Base-by-base conservation (phyloP, 2,888 invertebrate genomes). In the Prionchulus punctatus region DNA sequence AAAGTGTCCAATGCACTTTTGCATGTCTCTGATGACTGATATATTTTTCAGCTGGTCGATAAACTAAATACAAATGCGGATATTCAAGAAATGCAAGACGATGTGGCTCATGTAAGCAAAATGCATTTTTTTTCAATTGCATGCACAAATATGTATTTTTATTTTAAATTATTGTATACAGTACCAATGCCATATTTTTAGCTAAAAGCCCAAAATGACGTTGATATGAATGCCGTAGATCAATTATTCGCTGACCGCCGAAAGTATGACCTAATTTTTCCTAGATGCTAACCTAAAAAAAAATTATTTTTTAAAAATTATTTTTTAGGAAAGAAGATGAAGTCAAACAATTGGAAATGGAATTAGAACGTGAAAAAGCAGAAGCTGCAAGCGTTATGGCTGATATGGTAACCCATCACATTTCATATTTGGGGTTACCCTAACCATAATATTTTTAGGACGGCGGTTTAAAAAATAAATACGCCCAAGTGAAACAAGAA, bases 41-140 rank as follows among this genome's bases (percentile, higher is more conserved):
- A 7, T 36, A 36, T 36, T 36, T 36, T 36, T 12, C 51, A 66
- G 66, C 79, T 85, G 1, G 81, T 86, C 42, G 84, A 88, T 61
- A 83, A 85, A 67, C 77, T 83, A 57, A 83, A 83, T 57, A 83
- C 83, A 18, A 83, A 84, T 64, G 76, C 78, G 43, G 78, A 78
- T 60, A 72, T 77, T 56, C 69, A 71, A 48, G 79, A 82, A 54
- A 78, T 87, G 1, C 80, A 82, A 63, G 78, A 79, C 63, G 84
- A 86, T 67, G 79, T 74, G 23, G 70, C 70, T 45, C 75, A 52
- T 75, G 73, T 65, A 54, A 21, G 23, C 21, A 7, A n/a, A 51
- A 30, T n/a, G n/a, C n/a, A n/a, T 7, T 4, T 51, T 7, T 27
- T 7, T n/a, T 51, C 26, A 12, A 23, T n/a, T 30, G n/a, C 7